These are phyloP conservation scores for Pristis pectinata DNA, from an alignment of 2,797 vertebrate genomes.

Conservation along the genomic window DNA sequence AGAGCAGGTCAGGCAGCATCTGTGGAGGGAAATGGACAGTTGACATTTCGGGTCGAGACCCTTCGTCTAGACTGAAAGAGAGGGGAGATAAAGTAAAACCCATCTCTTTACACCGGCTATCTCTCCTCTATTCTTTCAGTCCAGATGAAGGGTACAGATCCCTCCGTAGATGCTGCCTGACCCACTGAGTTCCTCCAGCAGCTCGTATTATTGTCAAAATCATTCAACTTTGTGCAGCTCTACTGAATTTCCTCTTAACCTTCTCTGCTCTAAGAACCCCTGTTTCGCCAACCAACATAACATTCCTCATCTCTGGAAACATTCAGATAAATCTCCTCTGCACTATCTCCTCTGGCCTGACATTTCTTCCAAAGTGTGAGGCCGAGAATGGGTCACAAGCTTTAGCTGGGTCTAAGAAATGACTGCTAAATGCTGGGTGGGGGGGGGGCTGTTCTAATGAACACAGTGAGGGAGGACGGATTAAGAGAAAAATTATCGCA, in stretches of 20 bases:
- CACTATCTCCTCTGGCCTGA: background rate
- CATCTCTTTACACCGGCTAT: too few species aligned
- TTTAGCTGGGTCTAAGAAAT: background rate
- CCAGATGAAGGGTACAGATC: too few species aligned
- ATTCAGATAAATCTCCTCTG: background rate
- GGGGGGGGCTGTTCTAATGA: too few species aligned
- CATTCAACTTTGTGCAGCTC: background rate
- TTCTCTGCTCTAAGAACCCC: background rate
- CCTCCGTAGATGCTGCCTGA: too few species aligned
- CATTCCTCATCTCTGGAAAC: background rate
- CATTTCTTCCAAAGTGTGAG: background rate
- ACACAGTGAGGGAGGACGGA: background rate
- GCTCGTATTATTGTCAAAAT: too few species aligned
- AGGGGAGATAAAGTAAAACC: too few species aligned
- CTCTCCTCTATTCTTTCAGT: too few species aligned
- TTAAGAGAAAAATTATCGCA: background rate
- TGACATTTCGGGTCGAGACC: too few species aligned
- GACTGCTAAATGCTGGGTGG: background rate
- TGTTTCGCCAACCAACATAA: background rate
- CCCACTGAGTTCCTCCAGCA: too few species aligned
- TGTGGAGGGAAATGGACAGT: too few species aligned
- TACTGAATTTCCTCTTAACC: background rate
- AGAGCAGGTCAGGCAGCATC: too few species aligned
- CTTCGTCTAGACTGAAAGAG: too few species aligned
- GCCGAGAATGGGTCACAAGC: background rate